These are phyloP conservation scores for Sceloporus tristichus DNA, from an alignment of 2,113 vertebrate genomes.

Conservation along the genomic window DNA sequence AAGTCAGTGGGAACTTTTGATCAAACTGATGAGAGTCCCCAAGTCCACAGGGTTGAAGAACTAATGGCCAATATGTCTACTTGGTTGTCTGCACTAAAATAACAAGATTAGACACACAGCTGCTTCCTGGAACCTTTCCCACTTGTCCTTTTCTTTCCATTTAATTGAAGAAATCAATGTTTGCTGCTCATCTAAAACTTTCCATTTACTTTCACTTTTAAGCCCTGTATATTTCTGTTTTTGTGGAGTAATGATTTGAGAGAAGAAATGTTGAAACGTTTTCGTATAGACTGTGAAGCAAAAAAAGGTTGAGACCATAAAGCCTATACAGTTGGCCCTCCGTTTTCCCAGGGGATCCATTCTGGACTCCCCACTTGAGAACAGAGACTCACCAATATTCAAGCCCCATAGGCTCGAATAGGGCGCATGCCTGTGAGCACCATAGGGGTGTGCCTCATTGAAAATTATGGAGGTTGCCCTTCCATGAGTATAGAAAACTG, in stretches of 20 bases:
- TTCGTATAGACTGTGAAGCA: conserved; percentile 68
- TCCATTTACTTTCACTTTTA: conserved; percentile 71
- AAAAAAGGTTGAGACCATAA: conserved; percentile 67
- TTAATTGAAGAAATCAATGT: conserved; percentile 69
- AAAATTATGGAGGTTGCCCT: no score
- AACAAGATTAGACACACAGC: conserved; percentile 27
- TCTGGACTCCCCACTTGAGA: no score
- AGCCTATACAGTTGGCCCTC: conserved; percentile 22
- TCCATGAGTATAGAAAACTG: no score
- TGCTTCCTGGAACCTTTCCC: conserved; percentile 47
- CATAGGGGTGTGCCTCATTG: no score
- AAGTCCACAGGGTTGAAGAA: background rate
- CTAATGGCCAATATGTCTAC: conserved; percentile 1
- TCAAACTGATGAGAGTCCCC: conserved; percentile 4
- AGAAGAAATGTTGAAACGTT: conserved; percentile 48
- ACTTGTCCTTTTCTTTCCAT: conserved; percentile 26
- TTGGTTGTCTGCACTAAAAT: conserved; percentile 20
- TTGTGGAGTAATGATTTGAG: conserved; percentile 17
- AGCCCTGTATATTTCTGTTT: conserved; percentile 59
- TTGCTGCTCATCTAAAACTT: conserved; percentile 69
- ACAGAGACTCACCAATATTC: no score
- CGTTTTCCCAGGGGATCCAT: no score
- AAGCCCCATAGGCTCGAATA: no score
- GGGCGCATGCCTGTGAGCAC: no score
- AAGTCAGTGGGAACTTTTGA: conserved; percentile 4